Evolutionary conservation across 2,113 vertebrate genomes (phyloP), one percentile per base, ranked within the genome.

Genomic region (Colistium nudipinnis): DNA sequence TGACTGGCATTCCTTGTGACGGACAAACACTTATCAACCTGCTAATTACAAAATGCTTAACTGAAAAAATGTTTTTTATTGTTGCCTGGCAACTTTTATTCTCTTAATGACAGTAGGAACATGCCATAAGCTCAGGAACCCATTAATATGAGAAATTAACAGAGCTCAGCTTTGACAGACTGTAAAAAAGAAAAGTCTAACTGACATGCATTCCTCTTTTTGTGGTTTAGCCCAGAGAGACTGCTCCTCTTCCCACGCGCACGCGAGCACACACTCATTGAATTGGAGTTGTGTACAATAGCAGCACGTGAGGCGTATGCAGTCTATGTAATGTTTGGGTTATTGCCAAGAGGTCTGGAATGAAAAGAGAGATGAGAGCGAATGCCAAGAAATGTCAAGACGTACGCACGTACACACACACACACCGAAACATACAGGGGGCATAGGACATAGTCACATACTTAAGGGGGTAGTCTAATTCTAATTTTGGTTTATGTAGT

Each of bases 161-260:
- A 31, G 7, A 9, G 2, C 24, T 53, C 39, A 25, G 39, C 13
- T 12, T 10, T 61, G 17, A 25, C 48, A n/a, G 59, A 63, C 70
- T 59, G 36, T 7, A 39, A 44, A 55, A 49, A 62, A 48, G 54
- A 54, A 54, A 17, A 12, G 0, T 45, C 12, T 43, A 43, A 53
- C 39, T 35, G 51, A 53, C 19, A 19, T 1, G 3, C 54, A 74
- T 77, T 77, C 61, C 25, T 62, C 27, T 22, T 19, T 25, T 71
- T 55, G 49, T 72, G 61, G 24, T 76, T 51, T 31, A 17, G n/a
- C 43, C n/a, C 14, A 31, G 41, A 69, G 35, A 49, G 45, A 61
- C 39, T 10, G 13, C 54, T 13, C 7, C 71, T 51, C 2, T 28
- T n/a, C 30, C 4, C 30, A 7, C 30, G 30, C 30, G 19, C 17